Conservation (phyloP, 2,888 invertebrate genomes). For the Oscheius myriophilus region DNA sequence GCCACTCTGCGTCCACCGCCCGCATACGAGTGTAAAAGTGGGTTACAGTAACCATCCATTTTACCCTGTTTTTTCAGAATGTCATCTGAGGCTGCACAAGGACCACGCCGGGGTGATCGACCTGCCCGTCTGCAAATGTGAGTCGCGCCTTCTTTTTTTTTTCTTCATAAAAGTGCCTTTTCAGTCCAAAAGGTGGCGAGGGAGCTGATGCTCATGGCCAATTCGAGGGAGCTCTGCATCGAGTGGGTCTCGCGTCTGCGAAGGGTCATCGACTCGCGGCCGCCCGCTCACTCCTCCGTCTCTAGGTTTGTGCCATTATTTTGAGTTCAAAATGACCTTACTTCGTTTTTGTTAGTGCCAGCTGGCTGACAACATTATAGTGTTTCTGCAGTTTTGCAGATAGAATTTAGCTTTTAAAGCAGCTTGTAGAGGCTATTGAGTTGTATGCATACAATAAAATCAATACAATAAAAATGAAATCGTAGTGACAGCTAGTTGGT, state of each 20-base stretch:
- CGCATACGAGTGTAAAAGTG: conserved; percentile 94
- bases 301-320: conserved; percentile 23
- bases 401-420: too few relatives aligned
- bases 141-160: background rate
- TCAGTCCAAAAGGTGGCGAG: conserved; percentile 71
- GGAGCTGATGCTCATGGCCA: conserved; percentile 89
- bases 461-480: too few relatives aligned
- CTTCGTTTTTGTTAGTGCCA: too few relatives aligned
- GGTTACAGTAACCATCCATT: conserved; percentile 54
- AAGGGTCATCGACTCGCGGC: conserved; percentile 72
- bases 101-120: conserved; percentile 79
- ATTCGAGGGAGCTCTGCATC: conserved; percentile 86
- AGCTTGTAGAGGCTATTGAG: too few relatives aligned
- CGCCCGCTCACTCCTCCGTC: conserved; percentile 30
- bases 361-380: too few relatives aligned
- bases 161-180: too few relatives aligned
- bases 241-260: conserved; percentile 90
- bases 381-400: too few relatives aligned
- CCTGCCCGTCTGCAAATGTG: conserved; percentile 43
- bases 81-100: conserved; percentile 80
- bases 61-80: conserved; percentile 33
- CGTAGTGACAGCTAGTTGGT: too few relatives aligned
- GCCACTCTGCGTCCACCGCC: conserved; percentile 93
- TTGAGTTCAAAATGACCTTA: background rate
- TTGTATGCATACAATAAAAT: too few relatives aligned